Percentiles rank a stretch among this genome's conserved stretches.
Evolutionary conservation across 2,888 invertebrate genomes (phyloP).

Genomic region (Pristionchus maxplancki): DNA sequence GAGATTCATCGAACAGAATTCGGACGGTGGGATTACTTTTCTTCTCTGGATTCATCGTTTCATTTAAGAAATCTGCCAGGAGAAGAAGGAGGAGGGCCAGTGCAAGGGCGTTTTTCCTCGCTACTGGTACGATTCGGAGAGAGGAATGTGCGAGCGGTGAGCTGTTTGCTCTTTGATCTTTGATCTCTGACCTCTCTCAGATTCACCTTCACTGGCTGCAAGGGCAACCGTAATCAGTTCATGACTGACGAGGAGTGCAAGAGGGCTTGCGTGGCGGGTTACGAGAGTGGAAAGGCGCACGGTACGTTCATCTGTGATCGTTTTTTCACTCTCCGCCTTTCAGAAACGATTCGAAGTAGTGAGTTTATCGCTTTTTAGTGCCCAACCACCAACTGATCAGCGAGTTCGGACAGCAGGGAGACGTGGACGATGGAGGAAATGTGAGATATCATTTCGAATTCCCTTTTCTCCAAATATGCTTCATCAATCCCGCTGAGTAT

Average conservation of each 20-base stretch:
- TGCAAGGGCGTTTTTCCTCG: slow-evolving; percentile 91
- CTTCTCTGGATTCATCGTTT: neutral
- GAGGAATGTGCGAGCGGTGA: slow-evolving; percentile 83
- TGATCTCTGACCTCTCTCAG: slow-evolving; percentile 77
- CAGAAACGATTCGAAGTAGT: too few relatives aligned
- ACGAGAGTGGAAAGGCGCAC: slow-evolving; percentile 67
- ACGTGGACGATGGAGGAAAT: slow-evolving; percentile 71
- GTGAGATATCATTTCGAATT: neutral
- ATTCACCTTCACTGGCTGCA: slow-evolving; percentile 91
- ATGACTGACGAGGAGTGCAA: slow-evolving; percentile 79
- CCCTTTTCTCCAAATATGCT: neutral
- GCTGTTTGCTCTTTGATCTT: neutral
- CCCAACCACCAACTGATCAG: slow-evolving; percentile 72
- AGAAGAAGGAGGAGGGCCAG: slow-evolving; percentile 87
- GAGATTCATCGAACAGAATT: slow-evolving; percentile 71
- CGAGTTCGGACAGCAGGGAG: slow-evolving; percentile 67
- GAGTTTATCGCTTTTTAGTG: slow-evolving; percentile 66
- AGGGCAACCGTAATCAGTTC: slow-evolving; percentile 79
- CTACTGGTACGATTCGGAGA: slow-evolving; percentile 88
- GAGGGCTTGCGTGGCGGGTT: slow-evolving; percentile 77
- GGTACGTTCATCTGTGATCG: slow-evolving; percentile 56
- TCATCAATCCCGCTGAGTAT: too few relatives aligned
- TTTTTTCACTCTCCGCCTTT: too few relatives aligned
- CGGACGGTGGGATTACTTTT: slow-evolving; percentile 67
- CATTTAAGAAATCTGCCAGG: slow-evolving; percentile 87